Percentiles rank a stretch among this genome's conserved stretches.
Evolutionary conservation across 2,888 invertebrate species (phyloP).

Genomic region (Horisme vitalbata): DNA sequence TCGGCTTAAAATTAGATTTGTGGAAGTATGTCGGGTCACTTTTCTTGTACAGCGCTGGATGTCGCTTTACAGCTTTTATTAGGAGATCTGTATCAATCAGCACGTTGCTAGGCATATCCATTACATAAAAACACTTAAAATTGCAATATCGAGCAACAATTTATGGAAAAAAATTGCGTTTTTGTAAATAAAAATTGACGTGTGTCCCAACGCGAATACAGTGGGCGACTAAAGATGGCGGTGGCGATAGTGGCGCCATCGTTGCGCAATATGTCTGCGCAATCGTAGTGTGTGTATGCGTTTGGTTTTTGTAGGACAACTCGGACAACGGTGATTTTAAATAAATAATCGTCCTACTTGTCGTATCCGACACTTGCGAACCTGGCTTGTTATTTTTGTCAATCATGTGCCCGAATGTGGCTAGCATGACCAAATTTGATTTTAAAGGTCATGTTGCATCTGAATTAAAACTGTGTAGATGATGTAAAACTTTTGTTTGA

Average conservation of each 20-base stretch:
- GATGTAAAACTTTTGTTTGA: too few species aligned
- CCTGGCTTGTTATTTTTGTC: too few species aligned
- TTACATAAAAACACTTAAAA: too few species aligned
- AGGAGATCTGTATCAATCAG: slow-evolving; percentile 45
- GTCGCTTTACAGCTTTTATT: slow-evolving; percentile 49
- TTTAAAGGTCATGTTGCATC: too few species aligned
- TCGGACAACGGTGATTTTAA: too few species aligned
- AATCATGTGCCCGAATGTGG: too few species aligned
- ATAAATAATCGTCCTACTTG: too few species aligned
- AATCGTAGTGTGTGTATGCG: slow-evolving; percentile 31
- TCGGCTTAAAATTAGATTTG: slow-evolving; percentile 47
- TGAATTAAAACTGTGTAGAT: too few species aligned
- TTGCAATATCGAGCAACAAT: too few species aligned
- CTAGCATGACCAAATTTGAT: too few species aligned
- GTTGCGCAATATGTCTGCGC: slow-evolving; percentile 44
- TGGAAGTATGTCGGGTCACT: slow-evolving; percentile 46
- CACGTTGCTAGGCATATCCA: slow-evolving; percentile 36
- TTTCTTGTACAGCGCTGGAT: slow-evolving; percentile 52
- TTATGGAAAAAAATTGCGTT: slow-evolving; percentile 8
- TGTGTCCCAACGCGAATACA: slow-evolving; percentile 39
- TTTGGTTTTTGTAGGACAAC: slow-evolving; percentile 12
- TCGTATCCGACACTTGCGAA: too few species aligned
- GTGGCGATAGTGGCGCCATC: slow-evolving; percentile 43
- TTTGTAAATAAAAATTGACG: slow-evolving; percentile 33
- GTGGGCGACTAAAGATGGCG: slow-evolving; percentile 56